Base-by-base conservation (phyloP, 1,140 invertebrate species). In the Formica selysi region DNA sequence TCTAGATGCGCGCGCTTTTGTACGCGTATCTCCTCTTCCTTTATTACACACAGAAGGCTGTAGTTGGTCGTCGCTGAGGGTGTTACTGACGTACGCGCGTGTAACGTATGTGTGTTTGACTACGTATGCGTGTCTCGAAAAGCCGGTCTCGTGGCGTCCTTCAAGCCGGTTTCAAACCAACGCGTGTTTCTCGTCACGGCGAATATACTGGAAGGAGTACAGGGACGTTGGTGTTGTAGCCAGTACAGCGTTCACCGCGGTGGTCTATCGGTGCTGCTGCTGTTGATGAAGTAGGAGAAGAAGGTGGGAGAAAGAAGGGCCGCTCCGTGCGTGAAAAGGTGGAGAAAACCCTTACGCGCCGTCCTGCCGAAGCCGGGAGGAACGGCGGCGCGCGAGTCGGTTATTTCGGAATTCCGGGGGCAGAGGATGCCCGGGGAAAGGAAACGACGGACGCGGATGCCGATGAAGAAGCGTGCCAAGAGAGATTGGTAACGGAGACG, bases 81-180 rank as follows among this genome's bases (percentile, higher is more conserved):
- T 90, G 36, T 87, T 87, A 48, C 54, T 16, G 65, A 32, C 68
- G 48, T 19, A 57, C 80, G 38, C 41, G 36, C 26, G 68, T 51
- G 61, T 71, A 22, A 59, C 71, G 29, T 76, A 81, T 67, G 22
- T 67, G 29, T 44, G 22, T 83, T 54, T 81, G 26, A 19, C 32
- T 76, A 68, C 41, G 74, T 90, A 54, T 87, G 57, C 81, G 87
- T 86, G 79, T 86, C 65, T 86, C 84, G 68, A 85, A 88, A 91
- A 87, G 89, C 87, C 87, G 84, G 79, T 91, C 44, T 48, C 86
- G 85, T 86, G 80, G 83, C 74, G 86, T 91, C 80, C 88, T 89
- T 89, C 64, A 86, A 86, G 88, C 86, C 79, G 88, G 80, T 91
- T 88, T 89, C 78, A 87, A 88, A 85, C 87, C 76, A 88, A 88